Base-by-base conservation (phyloP, 2,113 vertebrate genomes). In the Acanthochromis polyacanthus region DNA sequence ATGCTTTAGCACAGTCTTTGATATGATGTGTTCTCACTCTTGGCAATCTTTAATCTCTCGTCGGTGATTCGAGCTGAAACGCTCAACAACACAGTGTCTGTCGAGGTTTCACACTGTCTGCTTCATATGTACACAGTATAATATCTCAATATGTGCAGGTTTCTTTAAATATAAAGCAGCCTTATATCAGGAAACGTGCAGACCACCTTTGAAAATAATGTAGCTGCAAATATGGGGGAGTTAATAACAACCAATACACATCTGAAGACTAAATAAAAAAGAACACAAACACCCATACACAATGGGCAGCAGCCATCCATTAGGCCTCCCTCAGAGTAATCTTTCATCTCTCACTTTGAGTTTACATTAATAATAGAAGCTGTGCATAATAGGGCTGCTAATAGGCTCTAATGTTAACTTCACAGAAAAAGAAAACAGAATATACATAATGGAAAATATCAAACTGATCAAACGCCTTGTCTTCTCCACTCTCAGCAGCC, bases 391-490 rank as follows among this genome's bases (percentile, higher is more conserved):
- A 30, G 22, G 50, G 48, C 55, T 17, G 63, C 60, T 75, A 71
- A 82, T 71, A 85, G 65, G 60, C 59, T 70, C 36, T 78, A 3
- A 11, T 71, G 51, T 61, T 67, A 50, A n/a, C 55, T 28, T 10
- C 36, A 46, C 19, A 50, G 40, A 53, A 63, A 65, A 64, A 40
- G 46, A 73, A 65, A 83, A 72, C 36, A 80, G n/a, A 68, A 11
- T 53, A 30, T 45, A 57, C 52, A 65, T 20, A 78, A 75, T 57
- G 52, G 25, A 61, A 77, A 61, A 67, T 48, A 20, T 58, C 10
- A 19, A 73, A 30, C 52, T 50, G 72, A 77, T 83, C 40, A 85
- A 73, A 66, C 23, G 51, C 25, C 17, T 10, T 30, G 22, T 59
- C 63, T 45, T 70, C 61, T 30, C 23, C 38, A 7, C 61, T 67